These are phyloP conservation scores for Lottia gigantea DNA, from an alignment of 2,888 invertebrate species.

Conservation along the genomic window DNA sequence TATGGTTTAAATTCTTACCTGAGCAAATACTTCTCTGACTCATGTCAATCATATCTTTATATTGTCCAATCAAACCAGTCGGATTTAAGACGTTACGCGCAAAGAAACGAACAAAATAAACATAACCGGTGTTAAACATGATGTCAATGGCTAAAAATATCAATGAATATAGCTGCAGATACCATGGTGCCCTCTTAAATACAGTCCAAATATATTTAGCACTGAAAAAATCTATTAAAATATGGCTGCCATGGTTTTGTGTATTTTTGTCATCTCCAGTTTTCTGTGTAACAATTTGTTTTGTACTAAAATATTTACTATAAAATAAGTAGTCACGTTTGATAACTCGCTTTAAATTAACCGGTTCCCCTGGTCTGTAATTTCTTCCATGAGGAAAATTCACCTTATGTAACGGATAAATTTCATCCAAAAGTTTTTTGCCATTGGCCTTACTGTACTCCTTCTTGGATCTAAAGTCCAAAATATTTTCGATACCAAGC, in stretches of 20 bases:
- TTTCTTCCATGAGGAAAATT: conserved; percentile 34
- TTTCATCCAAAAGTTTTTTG: conserved; percentile 42
- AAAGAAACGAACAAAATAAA: conserved; percentile 42
- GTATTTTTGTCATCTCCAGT: not conserved
- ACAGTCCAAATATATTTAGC: conserved; percentile 44
- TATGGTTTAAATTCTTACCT: conserved; percentile 39
- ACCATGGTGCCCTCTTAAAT: conserved; percentile 50
- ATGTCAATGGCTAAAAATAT: conserved; percentile 44
- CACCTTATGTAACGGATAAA: conserved; percentile 45
- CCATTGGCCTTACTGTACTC: conserved; percentile 50
- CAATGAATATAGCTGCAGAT: conserved; percentile 45
- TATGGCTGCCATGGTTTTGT: conserved; percentile 31
- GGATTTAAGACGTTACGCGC: conserved; percentile 41
- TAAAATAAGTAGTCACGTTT: not conserved
- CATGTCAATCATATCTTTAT: conserved; percentile 48
- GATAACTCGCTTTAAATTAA: conserved; percentile 20
- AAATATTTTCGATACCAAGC: conserved; percentile 48
- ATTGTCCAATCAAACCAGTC: conserved; percentile 45
- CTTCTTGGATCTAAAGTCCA: conserved; percentile 52
- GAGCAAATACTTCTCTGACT: conserved; percentile 50
- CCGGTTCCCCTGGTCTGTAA: conserved; percentile 34
- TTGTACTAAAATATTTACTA: not conserved
- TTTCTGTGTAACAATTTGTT: conserved; percentile 1
- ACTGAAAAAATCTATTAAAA: conserved; percentile 52
- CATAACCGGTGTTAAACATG: conserved; percentile 40